Evolutionary conservation across 2,797 vertebrate genomes (phyloP).

Genomic region (Hypotaenidia philippensis): DNA sequence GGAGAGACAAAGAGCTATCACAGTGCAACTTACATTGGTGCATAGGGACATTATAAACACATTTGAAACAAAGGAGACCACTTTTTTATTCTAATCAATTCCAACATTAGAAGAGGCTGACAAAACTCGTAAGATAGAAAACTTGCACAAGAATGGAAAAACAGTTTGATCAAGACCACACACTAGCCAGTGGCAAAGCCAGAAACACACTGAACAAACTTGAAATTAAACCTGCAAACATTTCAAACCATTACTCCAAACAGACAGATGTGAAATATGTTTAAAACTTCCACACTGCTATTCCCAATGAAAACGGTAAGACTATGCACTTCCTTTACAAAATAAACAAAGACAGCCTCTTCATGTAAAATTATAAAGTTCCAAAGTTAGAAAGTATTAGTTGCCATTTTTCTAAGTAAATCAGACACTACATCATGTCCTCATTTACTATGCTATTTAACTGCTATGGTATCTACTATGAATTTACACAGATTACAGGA

Average conservation of each 20-base stretch:
- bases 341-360: background rate
- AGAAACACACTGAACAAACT: background rate
- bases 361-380: background rate
- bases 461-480: background rate
- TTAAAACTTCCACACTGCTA: background rate
- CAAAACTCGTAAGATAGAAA: background rate
- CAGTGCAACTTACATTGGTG: background rate
- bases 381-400: background rate
- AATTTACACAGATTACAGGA: background rate
- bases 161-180: background rate
- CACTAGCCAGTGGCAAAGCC: background rate
- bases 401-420: background rate
- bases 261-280: background rate
- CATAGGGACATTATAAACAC: background rate
- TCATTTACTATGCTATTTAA: background rate
- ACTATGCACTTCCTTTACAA: background rate
- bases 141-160: background rate
- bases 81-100: background rate
- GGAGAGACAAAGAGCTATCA: background rate
- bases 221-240: background rate
- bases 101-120: background rate
- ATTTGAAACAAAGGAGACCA: background rate
- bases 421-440: rapidly evolving
- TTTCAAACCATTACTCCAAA: background rate
- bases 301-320: background rate